A percentile compares a stretch with the other conserved stretches of the same genome.
phyloP scores from a whole-genome alignment of 2,797 vertebrate species.

The Scolopax rusticola region DNA sequence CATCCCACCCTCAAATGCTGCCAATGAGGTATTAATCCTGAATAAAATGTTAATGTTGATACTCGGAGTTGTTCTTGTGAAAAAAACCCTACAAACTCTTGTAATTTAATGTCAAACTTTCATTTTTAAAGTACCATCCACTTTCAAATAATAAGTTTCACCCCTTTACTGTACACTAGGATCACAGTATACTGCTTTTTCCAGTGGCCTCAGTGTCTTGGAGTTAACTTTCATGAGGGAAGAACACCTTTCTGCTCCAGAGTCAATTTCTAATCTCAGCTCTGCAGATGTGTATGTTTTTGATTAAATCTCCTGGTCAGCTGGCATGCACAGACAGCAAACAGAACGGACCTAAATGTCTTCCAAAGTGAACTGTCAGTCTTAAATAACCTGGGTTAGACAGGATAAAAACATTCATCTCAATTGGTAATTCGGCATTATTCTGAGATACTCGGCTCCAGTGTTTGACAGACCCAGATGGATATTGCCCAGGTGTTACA shows the following conservation, averaged over 20 bases:
- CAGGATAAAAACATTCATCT: neutral
- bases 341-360: neutral
- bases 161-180: neutral
- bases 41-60: neutral
- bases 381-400: neutral
- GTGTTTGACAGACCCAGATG: neutral
- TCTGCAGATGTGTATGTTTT: neutral
- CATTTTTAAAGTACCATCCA: neutral
- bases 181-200: neutral
- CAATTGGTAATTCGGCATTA: neutral
- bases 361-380: neutral
- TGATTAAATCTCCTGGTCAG: neutral
- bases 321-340: neutral
- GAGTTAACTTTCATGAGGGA: neutral
- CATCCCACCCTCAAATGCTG: neutral
- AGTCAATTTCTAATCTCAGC: neutral
- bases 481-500: neutral
- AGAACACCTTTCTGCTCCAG: neutral
- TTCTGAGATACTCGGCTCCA: neutral
- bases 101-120: neutral
- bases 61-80: neutral
- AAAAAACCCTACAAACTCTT: neutral
- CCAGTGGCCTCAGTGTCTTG: neutral
- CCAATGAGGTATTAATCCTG: neutral
- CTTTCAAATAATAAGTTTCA: neutral